These are phyloP conservation scores for Heterotis niloticus DNA, from an alignment of 2,113 vertebrate species.

Conservation along the genomic window DNA sequence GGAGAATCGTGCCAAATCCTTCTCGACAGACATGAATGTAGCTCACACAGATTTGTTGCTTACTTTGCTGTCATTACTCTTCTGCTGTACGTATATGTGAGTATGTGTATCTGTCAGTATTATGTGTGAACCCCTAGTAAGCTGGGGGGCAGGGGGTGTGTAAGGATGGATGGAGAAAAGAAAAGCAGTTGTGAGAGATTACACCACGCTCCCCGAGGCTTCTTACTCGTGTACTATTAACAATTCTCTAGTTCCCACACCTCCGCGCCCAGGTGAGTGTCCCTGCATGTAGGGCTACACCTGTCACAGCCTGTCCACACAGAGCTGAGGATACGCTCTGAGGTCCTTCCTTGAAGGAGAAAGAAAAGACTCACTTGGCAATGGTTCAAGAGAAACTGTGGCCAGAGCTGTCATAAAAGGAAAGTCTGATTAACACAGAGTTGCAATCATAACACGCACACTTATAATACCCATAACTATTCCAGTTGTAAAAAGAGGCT, in stretches of 20 bases:
- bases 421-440: conserved; percentile 36
- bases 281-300: conserved; percentile 62
- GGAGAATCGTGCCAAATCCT: background rate
- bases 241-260: conserved; percentile 66
- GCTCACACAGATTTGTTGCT: too few species aligned
- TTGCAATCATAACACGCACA: conserved; percentile 57
- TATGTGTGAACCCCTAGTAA: conserved; percentile 13
- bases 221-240: conserved; percentile 68
- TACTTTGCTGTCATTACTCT: too few species aligned
- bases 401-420: conserved; percentile 43
- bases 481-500: background rate
- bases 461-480: conserved; percentile 48
- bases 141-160: background rate
- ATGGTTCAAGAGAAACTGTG: conserved; percentile 53
- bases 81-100: background rate
- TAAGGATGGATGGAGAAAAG: background rate
- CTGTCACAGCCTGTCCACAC: conserved; percentile 64
- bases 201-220: conserved; percentile 65
- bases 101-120: background rate
- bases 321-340: conserved; percentile 36
- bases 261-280: conserved; percentile 59
- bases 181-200: conserved; percentile 57
- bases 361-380: conserved; percentile 47
- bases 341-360: background rate
- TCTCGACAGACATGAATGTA: background rate